Conservation (phyloP, 2,888 invertebrate genomes). For the Deroplatys truncata region DNA sequence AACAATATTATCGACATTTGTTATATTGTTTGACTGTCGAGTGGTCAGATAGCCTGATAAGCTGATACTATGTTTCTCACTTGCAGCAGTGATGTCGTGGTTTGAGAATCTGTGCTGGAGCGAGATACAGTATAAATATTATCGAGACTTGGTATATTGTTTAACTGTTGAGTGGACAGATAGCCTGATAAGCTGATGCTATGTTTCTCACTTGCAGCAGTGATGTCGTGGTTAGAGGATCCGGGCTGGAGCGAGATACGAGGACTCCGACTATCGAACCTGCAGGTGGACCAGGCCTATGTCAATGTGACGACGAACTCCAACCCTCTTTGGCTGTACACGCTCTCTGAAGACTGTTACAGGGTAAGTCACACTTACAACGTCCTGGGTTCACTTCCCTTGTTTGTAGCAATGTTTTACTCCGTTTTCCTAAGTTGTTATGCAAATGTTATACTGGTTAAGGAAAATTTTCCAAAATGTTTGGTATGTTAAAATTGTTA, state of each 20-base stretch:
- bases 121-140: too few relatives aligned
- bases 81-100: too few relatives aligned
- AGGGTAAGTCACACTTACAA: conserved; percentile 50
- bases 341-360: conserved; percentile 66
- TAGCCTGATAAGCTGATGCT: too few relatives aligned
- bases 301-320: conserved; percentile 45
- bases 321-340: conserved; percentile 56
- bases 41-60: conserved; percentile 57
- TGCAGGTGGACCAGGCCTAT: conserved; percentile 66
- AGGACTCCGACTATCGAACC: conserved; percentile 53
- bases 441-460: too few relatives aligned
- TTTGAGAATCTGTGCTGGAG: too few relatives aligned
- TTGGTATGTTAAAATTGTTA: too few relatives aligned
- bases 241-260: conserved; percentile 51
- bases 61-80: too few relatives aligned
- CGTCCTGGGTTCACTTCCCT: neutral
- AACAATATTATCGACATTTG: too few relatives aligned
- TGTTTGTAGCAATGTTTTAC: neutral
- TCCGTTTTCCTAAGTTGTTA: too few relatives aligned
- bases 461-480: too few relatives aligned
- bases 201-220: neutral
- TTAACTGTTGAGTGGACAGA: too few relatives aligned
- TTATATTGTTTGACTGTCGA: conserved; percentile 56
- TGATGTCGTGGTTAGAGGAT: conserved; percentile 54
- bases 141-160: too few relatives aligned